Percentiles rank a stretch among this genome's conserved stretches.
These are phyloP conservation scores for Hippoglossus stenolepis DNA, from an alignment of 2,113 vertebrate genomes.

Conservation along the genomic window DNA sequence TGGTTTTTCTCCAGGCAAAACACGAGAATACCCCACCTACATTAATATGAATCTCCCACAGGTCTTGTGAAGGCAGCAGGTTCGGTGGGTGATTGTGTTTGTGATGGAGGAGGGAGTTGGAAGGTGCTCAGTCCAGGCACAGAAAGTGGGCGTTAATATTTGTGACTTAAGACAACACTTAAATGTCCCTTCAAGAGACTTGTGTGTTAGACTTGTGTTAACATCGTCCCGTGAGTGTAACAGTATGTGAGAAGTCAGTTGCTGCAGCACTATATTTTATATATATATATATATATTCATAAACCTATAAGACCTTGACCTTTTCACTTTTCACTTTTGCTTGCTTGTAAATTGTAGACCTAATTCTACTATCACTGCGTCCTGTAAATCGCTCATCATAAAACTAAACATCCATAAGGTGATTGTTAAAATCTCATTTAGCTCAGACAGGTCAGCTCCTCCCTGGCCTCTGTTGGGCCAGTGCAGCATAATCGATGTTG, in stretches of 20 bases:
- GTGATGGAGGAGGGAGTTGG: too few relatives aligned
- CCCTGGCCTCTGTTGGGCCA: background rate
- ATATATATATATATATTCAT: background rate
- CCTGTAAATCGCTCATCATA: background rate
- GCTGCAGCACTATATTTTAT: background rate
- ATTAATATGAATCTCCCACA: too few relatives aligned
- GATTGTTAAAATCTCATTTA: background rate
- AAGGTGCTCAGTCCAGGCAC: too few relatives aligned
- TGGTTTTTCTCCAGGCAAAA: background rate
- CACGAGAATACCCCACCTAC: too few relatives aligned
- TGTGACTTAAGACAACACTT: too few relatives aligned
- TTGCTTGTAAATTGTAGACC: background rate
- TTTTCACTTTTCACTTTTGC: slow-evolving; percentile 35
- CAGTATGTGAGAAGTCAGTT: background rate
- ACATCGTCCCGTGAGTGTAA: too few relatives aligned
- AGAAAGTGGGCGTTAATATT: too few relatives aligned
- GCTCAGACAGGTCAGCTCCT: background rate
- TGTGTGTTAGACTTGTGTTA: background rate
- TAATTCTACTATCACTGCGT: background rate
- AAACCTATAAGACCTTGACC: background rate
- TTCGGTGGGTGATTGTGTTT: too few relatives aligned
- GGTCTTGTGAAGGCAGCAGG: too few relatives aligned
- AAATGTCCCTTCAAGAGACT: background rate
- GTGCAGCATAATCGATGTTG: slow-evolving; percentile 16
- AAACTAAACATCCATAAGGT: background rate